Conservation (phyloP, 2,113 vertebrate species). For the Chlorodrepanis virens region DNA sequence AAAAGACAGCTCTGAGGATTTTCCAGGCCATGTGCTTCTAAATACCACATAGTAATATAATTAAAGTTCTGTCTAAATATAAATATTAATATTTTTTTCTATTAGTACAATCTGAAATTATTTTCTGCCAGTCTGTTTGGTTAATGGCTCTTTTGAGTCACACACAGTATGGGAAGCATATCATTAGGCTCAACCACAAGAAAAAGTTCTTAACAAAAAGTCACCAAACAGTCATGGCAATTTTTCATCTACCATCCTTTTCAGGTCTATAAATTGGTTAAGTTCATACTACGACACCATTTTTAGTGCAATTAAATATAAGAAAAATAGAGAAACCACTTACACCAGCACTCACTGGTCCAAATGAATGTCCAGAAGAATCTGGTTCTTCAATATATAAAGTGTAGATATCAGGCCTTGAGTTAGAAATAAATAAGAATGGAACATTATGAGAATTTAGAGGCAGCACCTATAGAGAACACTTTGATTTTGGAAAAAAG, state of each 20-base stretch:
- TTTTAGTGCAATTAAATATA: neutral
- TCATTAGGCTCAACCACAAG: neutral
- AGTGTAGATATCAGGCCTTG: slow-evolving; percentile 88
- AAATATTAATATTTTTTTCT: neutral
- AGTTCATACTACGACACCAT: neutral
- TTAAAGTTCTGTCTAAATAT: neutral
- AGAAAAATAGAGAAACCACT: slow-evolving; percentile 49
- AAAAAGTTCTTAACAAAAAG: neutral
- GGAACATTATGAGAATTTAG: neutral
- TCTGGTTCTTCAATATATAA: slow-evolving; percentile 93
- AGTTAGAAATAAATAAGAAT: slow-evolving; percentile 23
- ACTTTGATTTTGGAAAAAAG: neutral
- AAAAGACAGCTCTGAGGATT: neutral
- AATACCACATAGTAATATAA: neutral
- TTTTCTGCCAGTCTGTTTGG: neutral
- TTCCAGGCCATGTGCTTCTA: neutral
- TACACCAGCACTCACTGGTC: slow-evolving; percentile 84
- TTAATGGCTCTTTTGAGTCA: neutral
- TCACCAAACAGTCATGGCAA: neutral
- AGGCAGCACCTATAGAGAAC: neutral
- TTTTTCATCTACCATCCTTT: neutral
- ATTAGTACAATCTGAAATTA: neutral
- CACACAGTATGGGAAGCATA: neutral
- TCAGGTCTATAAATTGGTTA: neutral
- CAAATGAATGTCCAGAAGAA: slow-evolving; percentile 79